These are phyloP conservation scores for Ptychobarbus kaznakovi DNA, from an alignment of 2,797 vertebrate species.

Conservation along the genomic window DNA sequence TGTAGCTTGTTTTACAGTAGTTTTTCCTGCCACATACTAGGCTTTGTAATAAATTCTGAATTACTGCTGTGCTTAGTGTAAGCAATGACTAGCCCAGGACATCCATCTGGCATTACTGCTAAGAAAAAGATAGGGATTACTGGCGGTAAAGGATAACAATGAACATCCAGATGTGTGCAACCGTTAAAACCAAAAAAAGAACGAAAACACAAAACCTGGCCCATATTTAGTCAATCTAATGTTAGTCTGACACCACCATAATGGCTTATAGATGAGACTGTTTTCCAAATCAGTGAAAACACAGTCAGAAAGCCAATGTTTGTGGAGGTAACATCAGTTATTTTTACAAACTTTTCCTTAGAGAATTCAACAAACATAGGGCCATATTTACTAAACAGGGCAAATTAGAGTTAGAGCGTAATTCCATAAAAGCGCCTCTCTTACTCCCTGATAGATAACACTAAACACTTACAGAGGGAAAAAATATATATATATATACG, in stretches of 20 bases:
- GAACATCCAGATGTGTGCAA: conserved; percentile 8
- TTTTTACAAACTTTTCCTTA: neutral
- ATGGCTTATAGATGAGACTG: neutral
- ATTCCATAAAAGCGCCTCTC: neutral
- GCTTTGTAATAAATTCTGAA: conserved; percentile 10
- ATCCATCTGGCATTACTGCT: conserved; percentile 9
- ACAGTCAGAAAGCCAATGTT: neutral
- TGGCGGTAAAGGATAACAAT: neutral
- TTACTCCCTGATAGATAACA: too few relatives aligned
- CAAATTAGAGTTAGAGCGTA: neutral
- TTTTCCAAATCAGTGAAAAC: neutral
- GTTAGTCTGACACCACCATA: neutral
- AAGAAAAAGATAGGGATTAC: conserved; percentile 30
- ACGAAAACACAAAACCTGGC: neutral
- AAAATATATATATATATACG: too few relatives aligned
- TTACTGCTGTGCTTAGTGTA: conserved; percentile 18
- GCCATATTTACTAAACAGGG: neutral
- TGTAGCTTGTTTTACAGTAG: conserved; percentile 12
- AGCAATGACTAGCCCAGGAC: conserved; percentile 18
- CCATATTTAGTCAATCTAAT: neutral
- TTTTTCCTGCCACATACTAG: neutral
- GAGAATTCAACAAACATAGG: neutral
- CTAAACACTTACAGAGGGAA: too few relatives aligned
- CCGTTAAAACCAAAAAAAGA: neutral
- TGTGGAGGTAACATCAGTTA: neutral